phyloP scores from a whole-genome alignment of 2,888 invertebrate genomes.

The Apamea anceps region DNA sequence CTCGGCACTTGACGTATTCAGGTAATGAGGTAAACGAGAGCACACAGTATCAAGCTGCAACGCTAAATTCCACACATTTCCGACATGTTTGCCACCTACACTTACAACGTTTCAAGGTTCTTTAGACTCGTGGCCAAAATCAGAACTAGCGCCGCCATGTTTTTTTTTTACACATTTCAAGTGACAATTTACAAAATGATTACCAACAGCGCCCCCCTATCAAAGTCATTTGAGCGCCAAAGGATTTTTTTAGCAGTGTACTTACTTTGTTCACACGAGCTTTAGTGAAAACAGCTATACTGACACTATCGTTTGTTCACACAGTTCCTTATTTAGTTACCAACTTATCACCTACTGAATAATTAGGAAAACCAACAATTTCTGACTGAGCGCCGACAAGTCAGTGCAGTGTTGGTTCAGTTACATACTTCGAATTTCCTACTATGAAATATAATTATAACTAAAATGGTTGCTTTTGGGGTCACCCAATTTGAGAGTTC shows the following conservation, averaged over 20 bases:
- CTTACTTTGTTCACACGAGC: background rate
- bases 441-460: background rate
- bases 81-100: background rate
- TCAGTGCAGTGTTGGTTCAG: conserved; percentile 2
- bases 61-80: conserved; percentile 20
- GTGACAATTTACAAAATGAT: background rate
- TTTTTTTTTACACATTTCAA: background rate
- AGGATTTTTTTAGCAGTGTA: too few relatives aligned
- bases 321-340: conserved; percentile 8
- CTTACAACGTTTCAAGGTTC: background rate
- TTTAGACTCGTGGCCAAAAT: background rate
- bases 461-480: conserved; percentile 7
- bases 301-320: conserved; percentile 3
- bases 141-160: background rate
- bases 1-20: conserved; percentile 16
- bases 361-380: conserved; percentile 16
- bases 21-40: background rate
- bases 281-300: background rate
- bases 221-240: background rate
- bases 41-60: background rate
- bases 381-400: background rate
- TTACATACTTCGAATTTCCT: conserved; percentile 5
- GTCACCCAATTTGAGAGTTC: background rate
- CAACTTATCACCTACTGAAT: background rate
- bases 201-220: background rate